Percentiles rank a stretch among this genome's conserved stretches.
These are phyloP conservation scores for Tautogolabrus adspersus DNA, from an alignment of 2,113 vertebrate species.

Conservation along the genomic window DNA sequence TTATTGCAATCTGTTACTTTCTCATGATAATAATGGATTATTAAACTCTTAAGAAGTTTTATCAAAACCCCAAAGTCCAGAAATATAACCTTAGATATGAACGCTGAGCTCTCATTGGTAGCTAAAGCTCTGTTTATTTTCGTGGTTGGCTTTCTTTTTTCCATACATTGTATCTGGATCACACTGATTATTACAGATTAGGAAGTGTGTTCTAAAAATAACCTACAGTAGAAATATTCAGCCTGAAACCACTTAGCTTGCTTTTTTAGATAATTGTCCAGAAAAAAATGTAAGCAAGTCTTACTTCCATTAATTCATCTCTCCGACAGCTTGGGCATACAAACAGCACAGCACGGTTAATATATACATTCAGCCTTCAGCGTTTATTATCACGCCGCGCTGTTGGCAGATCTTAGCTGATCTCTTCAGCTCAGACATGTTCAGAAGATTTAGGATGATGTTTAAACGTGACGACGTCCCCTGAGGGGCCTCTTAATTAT, in stretches of 20 bases:
- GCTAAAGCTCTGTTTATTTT: background rate
- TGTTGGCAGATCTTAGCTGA: constrained; percentile 33
- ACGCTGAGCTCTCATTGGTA: background rate
- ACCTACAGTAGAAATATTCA: background rate
- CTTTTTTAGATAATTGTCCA: constrained; percentile 29
- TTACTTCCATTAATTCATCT: constrained; percentile 23
- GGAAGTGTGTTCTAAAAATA: background rate
- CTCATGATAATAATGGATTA: too few relatives aligned
- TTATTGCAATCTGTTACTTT: too few relatives aligned
- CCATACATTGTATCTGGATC: background rate
- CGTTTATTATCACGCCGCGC: constrained; percentile 53
- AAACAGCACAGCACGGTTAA: constrained; percentile 37
- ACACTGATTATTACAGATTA: background rate
- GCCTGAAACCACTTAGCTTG: constrained; percentile 13
- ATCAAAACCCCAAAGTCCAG: too few relatives aligned
- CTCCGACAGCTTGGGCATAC: constrained; percentile 18
- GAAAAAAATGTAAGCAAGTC: constrained; percentile 45
- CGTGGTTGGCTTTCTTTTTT: background rate
- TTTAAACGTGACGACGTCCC: constrained; percentile 16
- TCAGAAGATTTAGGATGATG: constrained; percentile 53
- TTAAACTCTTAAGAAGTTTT: too few relatives aligned
- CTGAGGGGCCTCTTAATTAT: constrained; percentile 49
- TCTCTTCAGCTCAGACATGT: constrained; percentile 40
- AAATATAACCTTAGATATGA: background rate
- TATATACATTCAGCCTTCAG: constrained; percentile 34